Base-by-base conservation (phyloP, 2,113 vertebrate species). In the Leucopsar rothschildi region DNA sequence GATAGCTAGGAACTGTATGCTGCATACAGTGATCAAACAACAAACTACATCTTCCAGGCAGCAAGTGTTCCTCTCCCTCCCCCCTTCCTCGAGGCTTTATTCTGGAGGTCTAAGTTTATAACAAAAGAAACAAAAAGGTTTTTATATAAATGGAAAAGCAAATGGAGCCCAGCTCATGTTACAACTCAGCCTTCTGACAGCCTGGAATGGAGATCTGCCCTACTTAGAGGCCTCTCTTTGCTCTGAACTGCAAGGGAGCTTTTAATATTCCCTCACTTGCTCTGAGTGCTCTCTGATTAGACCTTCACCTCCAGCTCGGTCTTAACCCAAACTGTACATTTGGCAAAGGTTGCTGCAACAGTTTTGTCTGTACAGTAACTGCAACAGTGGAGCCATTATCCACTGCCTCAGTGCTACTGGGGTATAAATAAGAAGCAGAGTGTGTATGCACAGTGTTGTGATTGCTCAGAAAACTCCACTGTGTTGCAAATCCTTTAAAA, bases 41-140 rank as follows among this genome's bases (percentile, higher is more conserved):
- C 92, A 95, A 86, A 47, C 88, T 79, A 16, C 82, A 81, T 83
- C 81, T 95, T 93, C 93, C 82, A 95, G 72, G 79, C 90, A 93
- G 82, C 42, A 60, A 95, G 75, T 70, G 79, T 53, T 96, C 31
- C 47, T 85, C 49, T 56, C 92, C 87, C 79, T 83, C 47, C 92
- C 87, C 95, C 71, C 12, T 90, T 95, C 82, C 82, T 93, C 60
- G 47, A 81, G 90, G 82, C 95, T 97, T 96, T 95, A 90, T 96
- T 95, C 92, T 94, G 88, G 64, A 90, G 95, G 93, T 91, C 93
- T 95, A 94, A 94, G 88, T 94, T 94, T 95, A 88, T 94, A 96
- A 97, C 96, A 97, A 97, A 97, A 94, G 96, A 93, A 96, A 97
- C 96, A 96, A 97, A 96, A 95, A 95, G 94, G 89, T 89, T 97